Base-by-base conservation (phyloP, 2,797 vertebrate species). In the Oryzias sinensis region DNA sequence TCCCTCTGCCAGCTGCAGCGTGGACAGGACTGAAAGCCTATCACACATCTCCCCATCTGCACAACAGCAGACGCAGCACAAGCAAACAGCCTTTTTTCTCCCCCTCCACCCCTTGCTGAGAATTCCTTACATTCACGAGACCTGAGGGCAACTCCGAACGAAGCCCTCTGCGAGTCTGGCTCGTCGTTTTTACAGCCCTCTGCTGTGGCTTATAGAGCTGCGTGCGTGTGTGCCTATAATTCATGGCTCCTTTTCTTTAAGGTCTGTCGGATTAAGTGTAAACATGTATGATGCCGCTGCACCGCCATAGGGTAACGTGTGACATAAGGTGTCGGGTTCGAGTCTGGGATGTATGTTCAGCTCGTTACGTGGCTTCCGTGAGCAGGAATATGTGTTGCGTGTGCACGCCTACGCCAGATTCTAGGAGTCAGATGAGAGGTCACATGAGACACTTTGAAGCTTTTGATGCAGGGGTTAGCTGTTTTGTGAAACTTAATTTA, bases 91-190 rank as follows among this genome's bases (percentile, higher is more conserved):
- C 50, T 65, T 61, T 73, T 59, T 24, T 53, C 42, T 62, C 50
- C 54, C 18, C 62, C 14, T 66, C 71, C 72, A 73, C 79, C 82
- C 80, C 83, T 79, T 6, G 44, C 79, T 83, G 85, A 83, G 85
- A 85, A 85, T 87, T 88, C 84, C 79, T 81, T 79, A 81, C 79
- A 85, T 87, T 85, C 85, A 88, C 68, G 56, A 75, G 81, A 82
- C 83, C 77, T 49, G 67, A 84, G 77, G 84, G 84, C 79, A 84
- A 64, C 61, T 77, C 4, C 6, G 48, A 77, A 76, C 56, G 77
- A 68, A 67, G 60, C 16, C 55, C 50, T 53, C 59, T 46, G 65
- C 71, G 65, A 75, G 77, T 68, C 52, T 53, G 25, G 53, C 69
- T 65, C 16, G 25, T 55, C 63, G 74, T 76, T 85, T 84, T 87